These are phyloP conservation scores for Eufriesea mexicana DNA, from an alignment of 1,140 invertebrate genomes.

Conservation along the genomic window DNA sequence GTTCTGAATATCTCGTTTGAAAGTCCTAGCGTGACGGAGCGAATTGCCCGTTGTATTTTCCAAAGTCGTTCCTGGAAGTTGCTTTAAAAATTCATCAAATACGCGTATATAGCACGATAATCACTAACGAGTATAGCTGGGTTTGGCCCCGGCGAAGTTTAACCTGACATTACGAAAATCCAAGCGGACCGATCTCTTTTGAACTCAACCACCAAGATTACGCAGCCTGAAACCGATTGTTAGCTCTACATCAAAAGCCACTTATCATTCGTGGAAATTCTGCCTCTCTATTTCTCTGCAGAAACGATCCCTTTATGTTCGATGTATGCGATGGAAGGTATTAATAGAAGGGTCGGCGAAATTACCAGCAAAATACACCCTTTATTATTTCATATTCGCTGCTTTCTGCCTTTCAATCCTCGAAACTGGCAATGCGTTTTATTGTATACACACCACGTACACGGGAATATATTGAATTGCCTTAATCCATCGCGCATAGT, in stretches of 20 bases:
- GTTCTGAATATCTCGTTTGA: not conserved
- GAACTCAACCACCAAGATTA: conserved; percentile 7
- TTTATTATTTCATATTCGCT: not conserved
- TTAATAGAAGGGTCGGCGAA: conserved; percentile 7
- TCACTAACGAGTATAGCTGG: not conserved
- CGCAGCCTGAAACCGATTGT: conserved; percentile 1
- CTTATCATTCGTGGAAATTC: conserved; percentile 23
- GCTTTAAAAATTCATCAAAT: conserved; percentile 5
- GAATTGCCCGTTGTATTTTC: not conserved
- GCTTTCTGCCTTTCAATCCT: not conserved
- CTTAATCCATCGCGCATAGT: not conserved
- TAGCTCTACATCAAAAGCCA: conserved; percentile 21
- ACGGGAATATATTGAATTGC: not conserved
- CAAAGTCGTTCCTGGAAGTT: not conserved
- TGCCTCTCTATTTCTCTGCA: conserved; percentile 5
- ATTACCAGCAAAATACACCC: conserved; percentile 11
- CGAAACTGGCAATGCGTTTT: conserved; percentile 4
- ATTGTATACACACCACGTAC: not conserved
- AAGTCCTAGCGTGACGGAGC: not conserved
- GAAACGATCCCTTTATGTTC: conserved; percentile 12
- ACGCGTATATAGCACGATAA: not conserved
- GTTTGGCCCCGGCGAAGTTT: not conserved
- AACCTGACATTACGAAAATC: not conserved
- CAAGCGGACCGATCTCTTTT: not conserved
- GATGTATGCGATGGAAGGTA: not conserved